Base-by-base conservation (phyloP, 2,888 invertebrate species). In the Keiferia lycopersicella region DNA sequence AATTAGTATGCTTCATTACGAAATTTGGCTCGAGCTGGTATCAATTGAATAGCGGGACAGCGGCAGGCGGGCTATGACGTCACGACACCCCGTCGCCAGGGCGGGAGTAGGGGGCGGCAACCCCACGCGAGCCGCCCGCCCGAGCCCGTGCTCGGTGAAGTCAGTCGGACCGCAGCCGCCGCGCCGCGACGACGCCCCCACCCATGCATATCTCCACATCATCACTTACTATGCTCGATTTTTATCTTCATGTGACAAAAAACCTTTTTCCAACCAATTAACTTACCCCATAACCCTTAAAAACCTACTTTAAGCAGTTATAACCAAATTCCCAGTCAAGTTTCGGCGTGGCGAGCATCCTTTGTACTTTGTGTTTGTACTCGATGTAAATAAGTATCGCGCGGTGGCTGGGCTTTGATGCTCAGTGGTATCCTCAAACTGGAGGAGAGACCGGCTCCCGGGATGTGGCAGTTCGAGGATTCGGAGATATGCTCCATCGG, bases 401-500 rank as follows among this genome's bases (percentile, higher is more conserved):
- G 64, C 62, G 57, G 51, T 56, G 50, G 30, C 61, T 34, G 61
- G 50, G 57, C 65, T 59, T 64, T 62, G 60, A 68, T 69, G 70
- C 66, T 68, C 61, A 66, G 70, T 62, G 65, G 45, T 63, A 68
- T 71, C 53, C 65, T 66, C 58, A 71, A 68, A 65, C 66, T 69
- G 66, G 64, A 68, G 63, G 65, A 67, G 16, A 66, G 59, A 39
- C 67, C 69, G 63, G 67, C 50, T 41, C 68, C 69, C 51, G 68
- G 68, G 26, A 94, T 95, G 94, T 95, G 95, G 94, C 93, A 94
- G 80, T 93, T 93, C 70, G 94, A 94, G 75, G 94, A 93, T 73
- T 93, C 94, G 68, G 96, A 96, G 93, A 96, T 96, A 84, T 96
- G 94, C 86, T 96, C 96, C 77, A 96, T 96, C 84, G 96, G 96